Evolutionary conservation across 2,888 invertebrate genomes (phyloP).

Genomic region (Invenusta paracnida): DNA sequence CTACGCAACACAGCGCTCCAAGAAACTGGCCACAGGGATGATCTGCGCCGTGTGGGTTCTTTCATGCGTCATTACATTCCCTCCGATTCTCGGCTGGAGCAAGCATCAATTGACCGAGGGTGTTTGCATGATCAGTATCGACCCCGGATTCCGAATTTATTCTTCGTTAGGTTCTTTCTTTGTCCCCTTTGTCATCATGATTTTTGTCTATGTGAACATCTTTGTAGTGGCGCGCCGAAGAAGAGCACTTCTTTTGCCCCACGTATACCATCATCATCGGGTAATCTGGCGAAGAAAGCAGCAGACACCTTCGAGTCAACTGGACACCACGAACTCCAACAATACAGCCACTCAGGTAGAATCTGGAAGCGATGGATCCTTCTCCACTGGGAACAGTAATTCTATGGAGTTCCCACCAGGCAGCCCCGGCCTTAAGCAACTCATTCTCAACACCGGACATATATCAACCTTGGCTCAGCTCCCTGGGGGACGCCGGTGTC

Average conservation of each 20-base stretch:
- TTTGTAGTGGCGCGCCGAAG: constrained; percentile 45
- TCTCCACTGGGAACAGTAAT: too few relatives aligned
- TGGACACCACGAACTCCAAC: neutral
- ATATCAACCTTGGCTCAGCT: neutral
- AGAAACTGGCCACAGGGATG: constrained; percentile 58
- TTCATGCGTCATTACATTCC: constrained; percentile 52
- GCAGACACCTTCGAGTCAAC: neutral
- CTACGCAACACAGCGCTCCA: constrained; percentile 59
- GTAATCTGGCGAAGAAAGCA: neutral
- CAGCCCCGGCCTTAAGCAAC: constrained; percentile 13
- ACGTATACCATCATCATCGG: too few relatives aligned
- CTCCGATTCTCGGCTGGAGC: constrained; percentile 54
- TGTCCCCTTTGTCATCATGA: constrained; percentile 51
- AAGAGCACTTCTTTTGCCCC: neutral
- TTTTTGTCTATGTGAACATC: constrained; percentile 51
- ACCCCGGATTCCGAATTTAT: constrained; percentile 51
- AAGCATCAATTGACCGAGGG: constrained; percentile 29
- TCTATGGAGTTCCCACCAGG: neutral
- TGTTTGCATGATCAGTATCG: constrained; percentile 49
- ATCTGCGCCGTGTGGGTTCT: constrained; percentile 53
- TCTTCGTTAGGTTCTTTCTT: constrained; percentile 53
- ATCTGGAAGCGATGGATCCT: neutral
- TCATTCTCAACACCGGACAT: constrained; percentile 22
- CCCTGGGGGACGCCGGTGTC: neutral
- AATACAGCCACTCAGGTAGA: too few relatives aligned